A percentile compares a stretch with the other conserved stretches of the same genome.
Conservation (phyloP, 2,888 invertebrate genomes). For the Crematogaster levior region DNA sequence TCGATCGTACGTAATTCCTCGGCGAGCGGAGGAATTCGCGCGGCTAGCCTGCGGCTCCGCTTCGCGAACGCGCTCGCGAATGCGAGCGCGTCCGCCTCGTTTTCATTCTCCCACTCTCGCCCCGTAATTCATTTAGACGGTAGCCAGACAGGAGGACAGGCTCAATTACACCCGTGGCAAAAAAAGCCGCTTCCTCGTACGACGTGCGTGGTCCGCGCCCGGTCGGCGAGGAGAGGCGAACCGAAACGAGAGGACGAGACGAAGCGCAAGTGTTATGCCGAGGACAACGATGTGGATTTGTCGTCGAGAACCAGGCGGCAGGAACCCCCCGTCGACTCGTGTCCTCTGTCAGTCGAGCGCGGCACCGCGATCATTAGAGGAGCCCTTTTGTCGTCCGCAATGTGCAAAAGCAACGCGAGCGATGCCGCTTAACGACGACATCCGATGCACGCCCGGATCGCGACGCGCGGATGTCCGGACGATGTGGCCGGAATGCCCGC, state of each 20-base stretch:
- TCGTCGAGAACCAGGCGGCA: conserved; percentile 37
- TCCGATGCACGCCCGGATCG: conserved; percentile 27
- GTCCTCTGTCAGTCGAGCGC: conserved; percentile 70
- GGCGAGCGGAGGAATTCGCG: conserved; percentile 42
- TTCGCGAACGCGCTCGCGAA: not conserved
- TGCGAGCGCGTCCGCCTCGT: conserved; percentile 15
- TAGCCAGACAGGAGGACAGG: conserved; percentile 77
- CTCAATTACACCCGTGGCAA: conserved; percentile 82
- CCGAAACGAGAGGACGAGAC: conserved; percentile 32
- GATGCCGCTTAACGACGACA: conserved; percentile 28
- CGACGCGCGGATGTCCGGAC: conserved; percentile 24
- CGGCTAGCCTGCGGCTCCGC: not conserved
- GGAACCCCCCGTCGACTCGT: conserved; percentile 58
- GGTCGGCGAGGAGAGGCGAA: conserved; percentile 49
- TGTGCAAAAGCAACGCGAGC: not conserved
- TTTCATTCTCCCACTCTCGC: conserved; percentile 53
- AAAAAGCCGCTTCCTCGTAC: conserved; percentile 82
- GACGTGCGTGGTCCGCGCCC: conserved; percentile 82
- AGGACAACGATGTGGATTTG: conserved; percentile 26
- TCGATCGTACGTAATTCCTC: too few relatives aligned
- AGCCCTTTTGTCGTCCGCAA: conserved; percentile 32
- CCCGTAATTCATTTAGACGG: conserved; percentile 82
- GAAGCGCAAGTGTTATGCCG: conserved; percentile 8
- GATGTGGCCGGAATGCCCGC: conserved; percentile 22
- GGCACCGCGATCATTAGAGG: conserved; percentile 52